Evolutionary conservation across 2,888 invertebrate species (phyloP).

Genomic region (Patella ulyssiponensis): DNA sequence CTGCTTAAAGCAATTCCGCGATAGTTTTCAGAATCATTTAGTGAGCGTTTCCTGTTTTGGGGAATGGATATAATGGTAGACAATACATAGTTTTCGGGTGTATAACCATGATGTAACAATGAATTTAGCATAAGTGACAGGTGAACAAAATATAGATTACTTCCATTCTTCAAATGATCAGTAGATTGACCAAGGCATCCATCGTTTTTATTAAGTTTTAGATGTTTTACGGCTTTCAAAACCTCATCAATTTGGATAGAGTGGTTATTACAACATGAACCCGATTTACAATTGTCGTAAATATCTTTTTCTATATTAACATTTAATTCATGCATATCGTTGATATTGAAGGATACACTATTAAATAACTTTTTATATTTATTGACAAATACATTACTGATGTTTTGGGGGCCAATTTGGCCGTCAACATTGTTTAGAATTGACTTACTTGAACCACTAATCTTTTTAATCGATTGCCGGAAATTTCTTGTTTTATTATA

Average conservation of each 20-base stretch:
- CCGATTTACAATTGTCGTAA: background rate
- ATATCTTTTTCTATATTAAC: background rate
- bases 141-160: background rate
- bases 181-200: background rate
- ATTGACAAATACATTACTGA: background rate
- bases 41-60: background rate
- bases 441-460: background rate
- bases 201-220: background rate
- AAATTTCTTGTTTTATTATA: background rate
- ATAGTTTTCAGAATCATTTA: constrained; percentile 5
- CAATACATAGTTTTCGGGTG: background rate
- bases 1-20: background rate
- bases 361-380: background rate
- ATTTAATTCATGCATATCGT: background rate
- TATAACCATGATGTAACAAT: background rate
- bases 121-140: background rate
- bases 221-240: background rate
- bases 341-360: background rate
- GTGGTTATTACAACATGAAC: background rate
- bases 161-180: background rate
- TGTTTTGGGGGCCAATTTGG: background rate
- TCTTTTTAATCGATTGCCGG: background rate
- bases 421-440: background rate
- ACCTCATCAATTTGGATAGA: background rate
- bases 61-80: background rate